Base-by-base conservation (phyloP, 2,797 vertebrate genomes). In the Micrastur ruficollis region DNA sequence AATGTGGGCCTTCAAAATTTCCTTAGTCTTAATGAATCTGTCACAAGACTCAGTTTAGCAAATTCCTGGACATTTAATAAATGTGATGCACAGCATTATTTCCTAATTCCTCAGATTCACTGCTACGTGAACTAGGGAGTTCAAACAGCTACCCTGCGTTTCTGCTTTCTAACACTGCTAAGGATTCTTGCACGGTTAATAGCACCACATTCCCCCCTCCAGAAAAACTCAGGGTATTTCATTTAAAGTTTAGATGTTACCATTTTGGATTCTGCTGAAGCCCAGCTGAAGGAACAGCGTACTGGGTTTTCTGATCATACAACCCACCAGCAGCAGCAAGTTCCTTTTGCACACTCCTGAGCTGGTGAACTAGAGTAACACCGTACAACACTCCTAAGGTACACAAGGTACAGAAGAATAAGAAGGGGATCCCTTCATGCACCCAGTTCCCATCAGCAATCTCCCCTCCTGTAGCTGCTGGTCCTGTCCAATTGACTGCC, bases 21-120 rank as follows among this genome's bases (percentile, higher is more conserved):
- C 81, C 72, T 94, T 89, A 83, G 47, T 74, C 74, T 86, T 87
- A 71, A 68, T 84, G 25, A 87, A 90, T 89, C 85, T 92, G 50
- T 63, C 82, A 81, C 65, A 95, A 91, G 59, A 73, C 47, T 65
- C 49, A 47, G 66, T 92, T 93, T 44, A 72, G 47, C 49, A 73
- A 80, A 71, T 95, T 92, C 34, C 47, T 67, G 55, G 53, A 49
- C n/a, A n/a, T 86, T 78, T 75, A 93, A 89, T 66, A 95, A 95
- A 93, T 38, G 47, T 12, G 7, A 36, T 1, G 4, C 1, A 2
- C 20, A 7, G n/a, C 31, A n/a, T 80, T 90, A 75, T 79, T 83
- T 89, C 40, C 49, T 55, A 56, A 31, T 42, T 79, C 78, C 80
- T 94, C 66, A 65, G 31, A 55, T 70, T 89, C 56, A 56, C 32